Percentiles rank a stretch among this genome's conserved stretches.
Evolutionary conservation across 2,113 vertebrate species (phyloP).

Genomic region (Notarius lentiginosus): DNA sequence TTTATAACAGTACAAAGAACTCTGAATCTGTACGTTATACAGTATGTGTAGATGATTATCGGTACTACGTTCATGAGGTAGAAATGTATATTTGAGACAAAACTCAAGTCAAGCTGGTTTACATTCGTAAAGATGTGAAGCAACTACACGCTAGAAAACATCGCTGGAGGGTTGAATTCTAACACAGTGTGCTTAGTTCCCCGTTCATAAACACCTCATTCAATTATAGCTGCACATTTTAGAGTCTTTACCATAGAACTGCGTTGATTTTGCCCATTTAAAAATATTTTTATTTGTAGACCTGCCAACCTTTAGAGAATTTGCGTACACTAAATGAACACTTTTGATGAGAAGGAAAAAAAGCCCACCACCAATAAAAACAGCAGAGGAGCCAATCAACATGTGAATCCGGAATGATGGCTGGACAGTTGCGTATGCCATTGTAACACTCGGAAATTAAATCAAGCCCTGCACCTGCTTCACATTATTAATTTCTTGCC

Average conservation of each 20-base stretch:
- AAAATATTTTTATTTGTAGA: not conserved
- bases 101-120: not conserved
- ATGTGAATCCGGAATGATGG: not conserved
- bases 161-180: not conserved
- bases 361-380: not conserved
- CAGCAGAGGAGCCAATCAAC: not conserved
- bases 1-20: not conserved
- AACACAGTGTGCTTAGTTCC: not conserved
- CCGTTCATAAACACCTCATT: not conserved
- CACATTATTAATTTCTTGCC: not conserved
- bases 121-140: slow-evolving; percentile 2
- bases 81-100: not conserved
- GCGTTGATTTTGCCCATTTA: not conserved
- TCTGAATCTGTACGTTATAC: not conserved
- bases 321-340: not conserved
- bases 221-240: not conserved
- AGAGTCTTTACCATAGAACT: not conserved
- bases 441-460: not conserved
- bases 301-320: not conserved
- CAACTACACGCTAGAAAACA: not conserved
- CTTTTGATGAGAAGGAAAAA: too few species aligned
- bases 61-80: not conserved
- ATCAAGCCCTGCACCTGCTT: not conserved
- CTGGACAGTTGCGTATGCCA: not conserved
- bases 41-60: not conserved